phyloP scores from a whole-genome alignment of 2,797 vertebrate species.

The Lemur catta region DNA sequence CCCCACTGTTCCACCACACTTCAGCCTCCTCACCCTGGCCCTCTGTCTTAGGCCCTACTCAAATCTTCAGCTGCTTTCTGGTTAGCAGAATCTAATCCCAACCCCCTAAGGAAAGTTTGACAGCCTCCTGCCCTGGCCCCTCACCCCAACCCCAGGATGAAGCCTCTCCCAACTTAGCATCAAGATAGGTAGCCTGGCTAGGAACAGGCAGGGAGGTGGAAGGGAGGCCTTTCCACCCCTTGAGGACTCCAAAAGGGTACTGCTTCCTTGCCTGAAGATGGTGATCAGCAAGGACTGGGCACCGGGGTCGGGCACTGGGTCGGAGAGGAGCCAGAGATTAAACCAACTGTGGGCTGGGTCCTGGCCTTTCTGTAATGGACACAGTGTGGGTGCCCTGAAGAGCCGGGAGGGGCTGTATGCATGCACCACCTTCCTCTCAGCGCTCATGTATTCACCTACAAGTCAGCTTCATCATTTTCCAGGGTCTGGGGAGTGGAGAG shows the following conservation, averaged over 20 bases:
- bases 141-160: neutral
- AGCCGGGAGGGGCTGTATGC: neutral
- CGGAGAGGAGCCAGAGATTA: neutral
- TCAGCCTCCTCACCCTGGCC: neutral
- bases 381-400: neutral
- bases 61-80: neutral
- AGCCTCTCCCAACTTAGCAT: neutral
- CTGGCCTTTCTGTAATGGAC: constrained; percentile 2
- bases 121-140: too few relatives aligned
- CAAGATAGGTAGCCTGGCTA: neutral
- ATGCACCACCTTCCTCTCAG: neutral
- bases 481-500: neutral
- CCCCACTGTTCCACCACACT: constrained; percentile 9
- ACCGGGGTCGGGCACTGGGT: neutral
- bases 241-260: neutral
- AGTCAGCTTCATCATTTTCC: neutral
- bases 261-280: neutral
- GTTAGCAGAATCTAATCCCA: neutral
- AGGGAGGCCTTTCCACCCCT: neutral
- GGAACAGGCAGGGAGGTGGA: neutral
- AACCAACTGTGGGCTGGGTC: neutral
- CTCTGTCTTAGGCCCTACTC: neutral
- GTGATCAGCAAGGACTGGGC: neutral
- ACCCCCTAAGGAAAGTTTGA: neutral
- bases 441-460: neutral